These are phyloP conservation scores for Scylla paramamosain DNA, from an alignment of 1,140 invertebrate species.

Conservation along the genomic window DNA sequence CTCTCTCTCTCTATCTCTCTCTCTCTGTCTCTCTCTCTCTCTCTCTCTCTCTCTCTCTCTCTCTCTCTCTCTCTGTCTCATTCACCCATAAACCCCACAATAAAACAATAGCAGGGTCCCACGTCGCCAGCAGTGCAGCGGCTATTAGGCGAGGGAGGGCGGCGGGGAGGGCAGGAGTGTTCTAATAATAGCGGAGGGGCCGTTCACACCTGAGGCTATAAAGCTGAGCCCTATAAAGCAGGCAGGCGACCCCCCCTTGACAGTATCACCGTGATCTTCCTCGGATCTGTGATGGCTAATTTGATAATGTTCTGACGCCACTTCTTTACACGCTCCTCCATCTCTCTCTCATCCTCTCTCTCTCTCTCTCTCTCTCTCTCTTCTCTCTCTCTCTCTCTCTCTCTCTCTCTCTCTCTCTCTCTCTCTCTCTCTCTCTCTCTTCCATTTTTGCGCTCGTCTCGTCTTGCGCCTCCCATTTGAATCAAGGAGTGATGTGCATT, in stretches of 20 bases:
- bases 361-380: too few species aligned
- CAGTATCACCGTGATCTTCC: neutral
- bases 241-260: neutral
- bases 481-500: neutral
- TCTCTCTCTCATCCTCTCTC: neutral
- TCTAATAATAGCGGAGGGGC: neutral
- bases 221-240: neutral
- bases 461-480: neutral
- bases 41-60: too few species aligned
- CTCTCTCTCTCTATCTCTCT: too few species aligned
- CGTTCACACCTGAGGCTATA: neutral
- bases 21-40: too few species aligned
- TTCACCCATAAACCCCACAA: neutral
- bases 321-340: neutral
- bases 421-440: neutral
- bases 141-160: neutral
- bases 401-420: too few species aligned
- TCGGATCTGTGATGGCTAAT: conserved; percentile 11
- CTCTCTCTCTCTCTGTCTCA: too few species aligned
- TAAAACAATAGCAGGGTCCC: neutral
- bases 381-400: neutral
- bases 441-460: neutral
- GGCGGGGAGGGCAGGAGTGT: neutral
- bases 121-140: neutral
- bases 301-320: conserved; percentile 3